Evolutionary conservation across 1,140 invertebrate genomes (phyloP).

Genomic region (Thrips palmi): DNA sequence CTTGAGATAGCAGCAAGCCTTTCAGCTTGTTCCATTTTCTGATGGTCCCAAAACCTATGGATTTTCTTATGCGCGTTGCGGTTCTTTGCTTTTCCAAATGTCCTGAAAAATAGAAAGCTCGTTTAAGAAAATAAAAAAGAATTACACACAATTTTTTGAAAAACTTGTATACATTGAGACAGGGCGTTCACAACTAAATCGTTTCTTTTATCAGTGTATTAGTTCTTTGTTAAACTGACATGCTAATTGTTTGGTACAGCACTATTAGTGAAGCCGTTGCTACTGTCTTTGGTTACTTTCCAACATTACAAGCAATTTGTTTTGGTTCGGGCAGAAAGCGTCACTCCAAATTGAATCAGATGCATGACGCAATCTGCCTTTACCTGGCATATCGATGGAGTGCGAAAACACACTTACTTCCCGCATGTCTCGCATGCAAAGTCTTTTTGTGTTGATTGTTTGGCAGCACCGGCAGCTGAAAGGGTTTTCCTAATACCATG

Average conservation of each 20-base stretch:
- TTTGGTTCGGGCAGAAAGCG: neutral
- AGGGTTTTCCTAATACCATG: constrained; percentile 31
- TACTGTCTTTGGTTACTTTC: too few relatives aligned
- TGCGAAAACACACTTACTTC: constrained; percentile 57
- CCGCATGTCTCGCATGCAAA: constrained; percentile 94
- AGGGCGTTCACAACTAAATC: neutral
- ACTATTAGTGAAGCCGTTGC: neutral
- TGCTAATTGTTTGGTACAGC: neutral
- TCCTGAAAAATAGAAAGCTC: constrained; percentile 44
- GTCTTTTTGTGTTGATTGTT: constrained; percentile 34
- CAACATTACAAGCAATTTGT: neutral
- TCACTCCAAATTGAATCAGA: neutral
- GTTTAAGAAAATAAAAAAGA: constrained; percentile 3
- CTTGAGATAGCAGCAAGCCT: too few relatives aligned
- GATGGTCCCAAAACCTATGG: constrained; percentile 43
- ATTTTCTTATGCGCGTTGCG: constrained; percentile 97
- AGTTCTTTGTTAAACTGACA: neutral
- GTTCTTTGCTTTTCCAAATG: constrained; percentile 95
- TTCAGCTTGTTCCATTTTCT: constrained; percentile 14
- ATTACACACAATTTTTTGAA: neutral
- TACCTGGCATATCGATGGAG: constrained; percentile 3
- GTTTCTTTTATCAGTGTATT: neutral
- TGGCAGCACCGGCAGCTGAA: constrained; percentile 28
- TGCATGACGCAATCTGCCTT: neutral
- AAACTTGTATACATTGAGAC: neutral